These are phyloP conservation scores for Mactromeris polynyma DNA, from an alignment of 2,888 invertebrate genomes.

Conservation along the genomic window DNA sequence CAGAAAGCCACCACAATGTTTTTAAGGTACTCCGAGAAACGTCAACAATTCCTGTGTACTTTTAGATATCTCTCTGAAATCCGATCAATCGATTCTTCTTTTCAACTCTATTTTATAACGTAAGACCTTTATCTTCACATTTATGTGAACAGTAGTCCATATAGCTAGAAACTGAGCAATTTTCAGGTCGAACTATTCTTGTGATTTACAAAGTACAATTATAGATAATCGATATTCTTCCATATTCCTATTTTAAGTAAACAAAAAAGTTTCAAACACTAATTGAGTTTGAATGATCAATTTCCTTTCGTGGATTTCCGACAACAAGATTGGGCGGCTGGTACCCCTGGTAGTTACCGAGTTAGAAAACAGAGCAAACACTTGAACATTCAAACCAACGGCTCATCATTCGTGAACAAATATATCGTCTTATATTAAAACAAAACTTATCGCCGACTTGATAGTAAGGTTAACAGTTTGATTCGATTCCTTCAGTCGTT, in stretches of 20 bases:
- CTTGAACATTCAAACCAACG: neutral
- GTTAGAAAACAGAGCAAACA: neutral
- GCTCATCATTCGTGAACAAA: neutral
- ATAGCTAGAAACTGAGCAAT: neutral
- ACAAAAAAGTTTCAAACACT: neutral
- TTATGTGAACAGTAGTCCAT: neutral
- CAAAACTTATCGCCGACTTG: neutral
- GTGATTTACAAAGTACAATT: neutral
- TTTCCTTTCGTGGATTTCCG: neutral
- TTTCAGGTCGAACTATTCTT: neutral
- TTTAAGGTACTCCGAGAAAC: too few species aligned
- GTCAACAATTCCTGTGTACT: neutral
- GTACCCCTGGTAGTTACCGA: neutral
- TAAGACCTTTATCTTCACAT: conserved; percentile 8
- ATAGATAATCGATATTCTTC: neutral
- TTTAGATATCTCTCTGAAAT: neutral
- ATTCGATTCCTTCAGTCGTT: neutral
- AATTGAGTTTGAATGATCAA: neutral
- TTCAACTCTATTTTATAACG: neutral
- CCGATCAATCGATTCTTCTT: neutral
- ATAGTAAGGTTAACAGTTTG: neutral
- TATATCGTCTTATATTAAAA: neutral
- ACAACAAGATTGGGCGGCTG: neutral
- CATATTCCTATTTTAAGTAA: neutral
- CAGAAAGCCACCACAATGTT: too few species aligned